Evolutionary conservation across 2,113 vertebrate genomes (phyloP), one percentile per base, ranked within the genome.

Genomic region (Semnornis frantzii): DNA sequence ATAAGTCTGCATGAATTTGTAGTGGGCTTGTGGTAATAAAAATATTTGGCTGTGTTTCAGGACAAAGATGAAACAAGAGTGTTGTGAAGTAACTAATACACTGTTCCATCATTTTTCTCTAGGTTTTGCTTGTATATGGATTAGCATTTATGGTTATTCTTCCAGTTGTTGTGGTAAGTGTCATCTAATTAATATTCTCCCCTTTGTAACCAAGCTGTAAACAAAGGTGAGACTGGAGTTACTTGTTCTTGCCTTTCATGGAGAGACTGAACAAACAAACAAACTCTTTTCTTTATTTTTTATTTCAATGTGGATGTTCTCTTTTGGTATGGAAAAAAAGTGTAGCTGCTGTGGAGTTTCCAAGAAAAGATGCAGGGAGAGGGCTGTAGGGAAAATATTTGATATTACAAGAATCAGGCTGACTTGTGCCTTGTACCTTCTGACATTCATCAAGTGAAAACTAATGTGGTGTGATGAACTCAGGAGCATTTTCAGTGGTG

Each of bases 131-230:
- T 93, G 99, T 99, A 0, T 99, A 99, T 20, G 99, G 98, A 65
- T 97, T 99, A 84, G 99, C 99, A n/a, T 99, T 99, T 79, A 99
- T 99, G 99, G 99, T 99, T 95, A 99, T 99, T 94, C 99, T 99
- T 92, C 99, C 99, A 52, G 98, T 99, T 82, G 99, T 99, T 78
- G 99, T 99, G 98, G 99, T 99, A 97, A 98, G 98, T 98, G 92
- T 50, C 92, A 58, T 31, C 55, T 93, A 8, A 82, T 64, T 39
- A 31, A 62, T 85, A 23, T 73, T 82, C 44, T 72, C 2, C 23
- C 9, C 17, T 64, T n/a, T 65, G 19, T 84, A 91, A 87, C 39
- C 42, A 69, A 64, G 17, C 16, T 66, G 39, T 66, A 71, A 87
- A 37, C 33, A 52, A 62, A 80, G 33, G 48, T 89, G 12, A 34